Conservation (phyloP, 2,888 invertebrate genomes). For the Sicus ferrugineus region DNA sequence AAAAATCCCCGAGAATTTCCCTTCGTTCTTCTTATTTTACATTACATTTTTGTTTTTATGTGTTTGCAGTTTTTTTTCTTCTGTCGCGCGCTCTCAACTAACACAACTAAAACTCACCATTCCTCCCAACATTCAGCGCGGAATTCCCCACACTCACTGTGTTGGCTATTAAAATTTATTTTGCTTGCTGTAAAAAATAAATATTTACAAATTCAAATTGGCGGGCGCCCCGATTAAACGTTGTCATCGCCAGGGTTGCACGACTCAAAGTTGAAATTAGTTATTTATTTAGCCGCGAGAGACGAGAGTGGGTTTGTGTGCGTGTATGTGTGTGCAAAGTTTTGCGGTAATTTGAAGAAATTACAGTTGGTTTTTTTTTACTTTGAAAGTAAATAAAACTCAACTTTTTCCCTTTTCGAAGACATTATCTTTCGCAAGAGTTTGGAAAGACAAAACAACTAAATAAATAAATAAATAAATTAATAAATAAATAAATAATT, state of each 20-base stretch:
- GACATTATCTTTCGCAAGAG: too few species aligned
- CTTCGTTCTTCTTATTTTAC: neutral
- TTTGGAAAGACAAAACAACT: too few species aligned
- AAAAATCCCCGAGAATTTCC: too few species aligned
- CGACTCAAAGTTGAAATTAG: slow-evolving; percentile 21
- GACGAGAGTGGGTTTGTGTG: neutral
- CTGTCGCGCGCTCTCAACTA: neutral
- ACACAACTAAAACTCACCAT: neutral
- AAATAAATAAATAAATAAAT: too few species aligned
- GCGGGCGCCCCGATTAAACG: slow-evolving; percentile 48
- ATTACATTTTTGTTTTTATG: slow-evolving; percentile 6
- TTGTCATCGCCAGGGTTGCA: slow-evolving; percentile 11
- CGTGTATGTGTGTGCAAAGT: neutral
- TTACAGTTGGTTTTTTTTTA: too few species aligned
- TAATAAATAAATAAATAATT: too few species aligned
- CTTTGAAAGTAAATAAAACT: too few species aligned
- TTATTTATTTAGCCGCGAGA: slow-evolving; percentile 24
- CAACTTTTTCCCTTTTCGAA: too few species aligned
- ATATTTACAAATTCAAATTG: slow-evolving; percentile 62
- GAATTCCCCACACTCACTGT: neutral
- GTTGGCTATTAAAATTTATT: slow-evolving; percentile 37
- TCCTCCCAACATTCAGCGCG: neutral
- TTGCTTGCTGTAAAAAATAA: slow-evolving; percentile 59
- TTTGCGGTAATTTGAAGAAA: too few species aligned
- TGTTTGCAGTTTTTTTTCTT: neutral